phyloP scores from a whole-genome alignment of 2,797 vertebrate species.

The Atherinosoma microstoma region DNA sequence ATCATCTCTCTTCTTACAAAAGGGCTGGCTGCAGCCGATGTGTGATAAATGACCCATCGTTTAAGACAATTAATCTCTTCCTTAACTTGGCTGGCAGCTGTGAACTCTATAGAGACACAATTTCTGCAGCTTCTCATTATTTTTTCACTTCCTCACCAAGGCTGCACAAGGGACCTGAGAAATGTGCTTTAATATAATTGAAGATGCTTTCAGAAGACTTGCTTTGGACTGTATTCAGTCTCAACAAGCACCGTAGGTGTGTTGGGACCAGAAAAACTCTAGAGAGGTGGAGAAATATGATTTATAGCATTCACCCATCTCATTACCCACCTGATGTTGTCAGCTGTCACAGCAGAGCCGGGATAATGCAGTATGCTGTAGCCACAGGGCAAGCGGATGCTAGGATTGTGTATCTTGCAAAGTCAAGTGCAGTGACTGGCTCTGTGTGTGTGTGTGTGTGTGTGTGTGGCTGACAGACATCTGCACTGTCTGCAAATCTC shows the following conservation, averaged over 20 bases:
- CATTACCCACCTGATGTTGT: conserved; percentile 45
- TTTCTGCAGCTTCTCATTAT: conserved; percentile 46
- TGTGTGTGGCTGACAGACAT: conserved; percentile 37
- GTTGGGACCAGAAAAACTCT: conserved; percentile 1
- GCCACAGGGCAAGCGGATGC: conserved; percentile 35
- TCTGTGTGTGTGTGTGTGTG: conserved; percentile 31
- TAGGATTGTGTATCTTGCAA: conserved; percentile 15
- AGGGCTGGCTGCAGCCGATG: conserved; percentile 22
- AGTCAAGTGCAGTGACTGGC: conserved; percentile 3
- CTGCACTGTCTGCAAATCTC: conserved; percentile 15
- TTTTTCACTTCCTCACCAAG: background rate
- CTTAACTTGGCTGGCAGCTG: conserved; percentile 39
- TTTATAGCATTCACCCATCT: conserved; percentile 33
- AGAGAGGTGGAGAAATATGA: conserved; percentile 15
- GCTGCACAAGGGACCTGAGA: conserved; percentile 20
- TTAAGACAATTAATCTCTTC: conserved; percentile 41
- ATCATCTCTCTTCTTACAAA: conserved; percentile 1
- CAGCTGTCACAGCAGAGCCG: conserved; percentile 33
- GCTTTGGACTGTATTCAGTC: conserved; percentile 4
- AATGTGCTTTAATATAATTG: conserved; percentile 13
- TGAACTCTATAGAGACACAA: conserved; percentile 13
- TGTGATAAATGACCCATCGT: conserved; percentile 44
- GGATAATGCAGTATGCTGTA: conserved; percentile 20
- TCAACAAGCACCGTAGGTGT: conserved; percentile 2
- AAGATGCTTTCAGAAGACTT: conserved; percentile 10